These are phyloP conservation scores for Nomada hirtipes DNA, from an alignment of 2,888 invertebrate genomes.

Conservation along the genomic window DNA sequence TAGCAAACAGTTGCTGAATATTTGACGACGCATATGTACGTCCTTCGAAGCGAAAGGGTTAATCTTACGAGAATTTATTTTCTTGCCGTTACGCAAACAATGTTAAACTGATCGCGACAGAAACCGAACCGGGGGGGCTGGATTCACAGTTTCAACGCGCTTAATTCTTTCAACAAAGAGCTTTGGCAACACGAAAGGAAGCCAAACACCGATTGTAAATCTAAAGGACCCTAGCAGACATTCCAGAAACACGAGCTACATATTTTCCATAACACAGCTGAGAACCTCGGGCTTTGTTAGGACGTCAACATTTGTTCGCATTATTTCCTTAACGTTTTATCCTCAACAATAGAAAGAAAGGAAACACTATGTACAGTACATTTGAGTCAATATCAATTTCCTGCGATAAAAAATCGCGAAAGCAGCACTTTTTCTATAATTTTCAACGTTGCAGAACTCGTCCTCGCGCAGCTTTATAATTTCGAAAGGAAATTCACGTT, in stretches of 20 bases:
- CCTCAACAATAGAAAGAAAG: background rate
- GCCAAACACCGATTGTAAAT: conserved; percentile 30
- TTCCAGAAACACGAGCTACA: background rate
- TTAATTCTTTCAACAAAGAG: conserved; percentile 44
- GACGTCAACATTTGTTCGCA: background rate
- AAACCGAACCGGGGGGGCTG: conserved; percentile 13
- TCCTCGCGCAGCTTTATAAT: no score
- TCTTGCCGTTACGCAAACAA: conserved; percentile 30
- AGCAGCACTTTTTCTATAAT: no score
- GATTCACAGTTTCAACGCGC: conserved; percentile 35
- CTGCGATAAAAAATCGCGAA: no score
- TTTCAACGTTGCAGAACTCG: no score
- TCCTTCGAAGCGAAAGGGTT: background rate
- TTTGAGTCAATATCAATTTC: no score
- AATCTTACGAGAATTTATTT: conserved; percentile 5
- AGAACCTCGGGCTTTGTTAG: conserved; percentile 16
- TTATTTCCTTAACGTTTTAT: background rate
- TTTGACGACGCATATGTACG: no score
- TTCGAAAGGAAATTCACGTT: background rate
- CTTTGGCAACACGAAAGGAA: conserved; percentile 34
- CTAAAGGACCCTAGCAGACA: conserved; percentile 23
- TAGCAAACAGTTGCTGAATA: no score
- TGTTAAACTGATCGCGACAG: conserved; percentile 36
- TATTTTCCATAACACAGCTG: background rate
- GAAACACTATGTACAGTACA: no score